A percentile compares a stretch with the other conserved stretches of the same genome.
Evolutionary conservation across 35 echinoderm and acorn worm genomes (phyloP).

Genomic region (Holothuria glaberrima): DNA sequence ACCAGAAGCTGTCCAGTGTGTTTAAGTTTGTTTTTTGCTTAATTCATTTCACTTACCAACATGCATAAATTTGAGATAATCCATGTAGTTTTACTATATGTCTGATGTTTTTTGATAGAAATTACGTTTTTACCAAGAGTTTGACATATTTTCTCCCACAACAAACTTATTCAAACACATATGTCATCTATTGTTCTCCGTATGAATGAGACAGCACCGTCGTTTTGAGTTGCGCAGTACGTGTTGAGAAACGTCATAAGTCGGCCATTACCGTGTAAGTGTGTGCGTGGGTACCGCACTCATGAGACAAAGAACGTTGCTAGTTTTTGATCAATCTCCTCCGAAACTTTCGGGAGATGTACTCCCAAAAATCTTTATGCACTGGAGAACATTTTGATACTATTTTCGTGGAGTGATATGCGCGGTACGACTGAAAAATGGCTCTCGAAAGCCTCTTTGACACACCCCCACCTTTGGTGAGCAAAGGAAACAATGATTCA

Average conservation of each 20-base stretch:
- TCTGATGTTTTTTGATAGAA: too few relatives aligned
- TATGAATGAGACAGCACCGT: too few relatives aligned
- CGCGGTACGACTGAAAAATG: constrained; percentile 62
- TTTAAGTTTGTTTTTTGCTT: too few relatives aligned
- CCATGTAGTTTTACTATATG: too few relatives aligned
- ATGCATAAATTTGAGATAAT: too few relatives aligned
- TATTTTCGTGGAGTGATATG: constrained; percentile 60
- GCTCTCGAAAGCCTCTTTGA: constrained; percentile 65
- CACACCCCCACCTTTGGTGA: constrained; percentile 68
- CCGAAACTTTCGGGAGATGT: constrained; percentile 7
- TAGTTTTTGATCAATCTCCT: constrained; percentile 32
- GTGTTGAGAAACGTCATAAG: not conserved
- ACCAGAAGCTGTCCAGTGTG: too few relatives aligned
- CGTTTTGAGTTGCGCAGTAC: constrained; percentile 1
- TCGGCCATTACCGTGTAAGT: constrained; percentile 28
- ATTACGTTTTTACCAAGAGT: too few relatives aligned
- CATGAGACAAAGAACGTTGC: constrained; percentile 41
- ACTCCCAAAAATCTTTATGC: constrained; percentile 43
- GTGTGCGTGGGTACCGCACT: constrained; percentile 21
- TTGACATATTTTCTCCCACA: too few relatives aligned
- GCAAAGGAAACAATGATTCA: constrained; percentile 69
- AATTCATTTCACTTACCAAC: too few relatives aligned
- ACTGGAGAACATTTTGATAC: constrained; percentile 58
- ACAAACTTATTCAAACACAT: too few relatives aligned
- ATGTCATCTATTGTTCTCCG: too few relatives aligned